These are phyloP conservation scores for Pseudomugil gertrudae DNA, from an alignment of 2,797 vertebrate genomes.

Conservation along the genomic window DNA sequence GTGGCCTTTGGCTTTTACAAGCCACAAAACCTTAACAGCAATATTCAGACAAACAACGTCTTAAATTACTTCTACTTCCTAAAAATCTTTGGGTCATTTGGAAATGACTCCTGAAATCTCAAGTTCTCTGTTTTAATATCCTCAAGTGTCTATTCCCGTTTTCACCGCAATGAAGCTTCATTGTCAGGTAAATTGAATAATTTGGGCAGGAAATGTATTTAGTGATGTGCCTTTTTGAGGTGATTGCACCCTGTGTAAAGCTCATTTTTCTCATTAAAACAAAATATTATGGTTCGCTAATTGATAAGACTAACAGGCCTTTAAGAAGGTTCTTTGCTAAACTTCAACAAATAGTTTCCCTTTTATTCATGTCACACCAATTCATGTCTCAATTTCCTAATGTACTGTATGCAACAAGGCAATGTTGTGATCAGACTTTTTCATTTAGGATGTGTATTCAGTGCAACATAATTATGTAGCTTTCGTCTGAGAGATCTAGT, in stretches of 20 bases:
- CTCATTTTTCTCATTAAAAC: constrained; percentile 74
- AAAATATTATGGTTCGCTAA: constrained; percentile 74
- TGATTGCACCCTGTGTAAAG: constrained; percentile 72
- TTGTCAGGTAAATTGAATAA: constrained; percentile 74
- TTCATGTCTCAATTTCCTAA: constrained; percentile 63
- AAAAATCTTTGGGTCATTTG: constrained; percentile 55
- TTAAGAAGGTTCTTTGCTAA: constrained; percentile 58
- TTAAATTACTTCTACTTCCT: constrained; percentile 23
- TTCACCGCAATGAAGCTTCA: constrained; percentile 74
- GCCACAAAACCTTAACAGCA: constrained; percentile 14
- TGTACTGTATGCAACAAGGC: constrained; percentile 63
- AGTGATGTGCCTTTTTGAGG: constrained; percentile 65
- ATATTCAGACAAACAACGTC: constrained; percentile 28
- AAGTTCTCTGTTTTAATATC: constrained; percentile 62
- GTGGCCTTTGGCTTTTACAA: constrained; percentile 40
- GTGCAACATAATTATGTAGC: constrained; percentile 72
- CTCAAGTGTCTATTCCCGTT: constrained; percentile 62
- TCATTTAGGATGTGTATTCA: constrained; percentile 73
- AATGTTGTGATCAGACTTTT: constrained; percentile 70
- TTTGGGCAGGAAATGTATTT: constrained; percentile 71
- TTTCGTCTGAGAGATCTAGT: constrained; percentile 52
- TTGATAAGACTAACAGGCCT: constrained; percentile 80
- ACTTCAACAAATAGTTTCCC: constrained; percentile 44
- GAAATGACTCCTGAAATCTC: constrained; percentile 52
- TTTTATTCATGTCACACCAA: constrained; percentile 56